A percentile compares a stretch with the other conserved stretches of the same genome.
Evolutionary conservation across 2,113 vertebrate genomes (phyloP).

Genomic region (Tetrao urogallus): DNA sequence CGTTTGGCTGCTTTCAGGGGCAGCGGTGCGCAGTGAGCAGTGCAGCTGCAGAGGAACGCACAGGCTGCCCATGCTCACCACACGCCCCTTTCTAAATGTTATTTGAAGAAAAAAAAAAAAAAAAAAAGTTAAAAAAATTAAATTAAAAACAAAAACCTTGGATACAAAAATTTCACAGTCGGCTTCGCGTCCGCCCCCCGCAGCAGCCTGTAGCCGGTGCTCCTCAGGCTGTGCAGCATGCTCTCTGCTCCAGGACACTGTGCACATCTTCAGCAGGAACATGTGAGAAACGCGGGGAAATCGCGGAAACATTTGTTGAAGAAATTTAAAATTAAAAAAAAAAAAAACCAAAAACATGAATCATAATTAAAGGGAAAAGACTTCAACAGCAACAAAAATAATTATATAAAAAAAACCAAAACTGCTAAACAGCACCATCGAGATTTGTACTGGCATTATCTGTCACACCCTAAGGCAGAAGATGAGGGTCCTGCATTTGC

Average conservation of each 20-base stretch:
- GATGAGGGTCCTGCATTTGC: neutral
- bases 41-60: neutral
- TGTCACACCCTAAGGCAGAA: neutral
- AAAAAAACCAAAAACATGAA: neutral
- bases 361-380: slow-evolving; percentile 15
- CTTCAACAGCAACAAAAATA: neutral
- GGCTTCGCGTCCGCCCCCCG: neutral
- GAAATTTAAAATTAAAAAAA: neutral
- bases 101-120: neutral
- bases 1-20: neutral
- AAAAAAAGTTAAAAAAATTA: no score
- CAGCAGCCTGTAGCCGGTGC: neutral
- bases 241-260: neutral
- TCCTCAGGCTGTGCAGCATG: fast-evolving
- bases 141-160: neutral
- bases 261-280: neutral
- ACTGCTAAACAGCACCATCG: slow-evolving; percentile 56
- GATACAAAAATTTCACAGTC: slow-evolving; percentile 61
- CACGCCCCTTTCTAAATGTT: neutral
- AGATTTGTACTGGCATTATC: slow-evolving; percentile 60
- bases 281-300: neutral
- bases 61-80: neutral
- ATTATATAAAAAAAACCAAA: neutral
- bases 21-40: fast-evolving
- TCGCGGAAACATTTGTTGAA: neutral